These are phyloP conservation scores for Brachyptera risi DNA, from an alignment of 2,888 invertebrate genomes.

Conservation along the genomic window DNA sequence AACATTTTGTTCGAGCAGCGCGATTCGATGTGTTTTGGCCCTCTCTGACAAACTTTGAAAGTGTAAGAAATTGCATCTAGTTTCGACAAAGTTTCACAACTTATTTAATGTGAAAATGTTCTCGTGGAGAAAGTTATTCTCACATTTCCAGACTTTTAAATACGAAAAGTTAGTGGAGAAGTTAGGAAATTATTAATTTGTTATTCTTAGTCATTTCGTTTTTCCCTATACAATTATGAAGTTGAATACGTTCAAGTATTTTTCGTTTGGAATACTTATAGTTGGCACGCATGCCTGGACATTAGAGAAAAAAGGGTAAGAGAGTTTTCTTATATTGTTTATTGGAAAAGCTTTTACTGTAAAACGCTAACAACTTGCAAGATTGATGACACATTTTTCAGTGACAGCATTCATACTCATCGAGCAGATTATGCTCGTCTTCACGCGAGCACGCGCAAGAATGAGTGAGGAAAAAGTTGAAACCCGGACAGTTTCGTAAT, in stretches of 20 bases:
- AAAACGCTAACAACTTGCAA: too few relatives aligned
- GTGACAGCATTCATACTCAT: too few relatives aligned
- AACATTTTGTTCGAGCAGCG: conserved; percentile 10
- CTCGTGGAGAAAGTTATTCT: conserved; percentile 19
- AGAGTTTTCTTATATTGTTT: too few relatives aligned
- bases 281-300: too few relatives aligned
- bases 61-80: conserved; percentile 20
- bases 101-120: conserved; percentile 22
- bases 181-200: conserved; percentile 20
- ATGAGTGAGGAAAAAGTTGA: too few relatives aligned
- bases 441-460: too few relatives aligned
- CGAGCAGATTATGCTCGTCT: too few relatives aligned
- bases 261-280: neutral
- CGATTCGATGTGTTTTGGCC: conserved; percentile 1
- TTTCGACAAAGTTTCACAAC: conserved; percentile 14
- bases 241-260: neutral
- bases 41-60: conserved; percentile 6
- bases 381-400: too few relatives aligned
- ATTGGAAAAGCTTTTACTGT: too few relatives aligned
- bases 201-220: conserved; percentile 15
- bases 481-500: too few relatives aligned
- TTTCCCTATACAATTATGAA: neutral
- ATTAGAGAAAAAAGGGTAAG: too few relatives aligned
- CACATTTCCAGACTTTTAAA: conserved; percentile 21
- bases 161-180: conserved; percentile 10